phyloP scores from a whole-genome alignment of 1,140 invertebrate species.

The Aphis gossypii region DNA sequence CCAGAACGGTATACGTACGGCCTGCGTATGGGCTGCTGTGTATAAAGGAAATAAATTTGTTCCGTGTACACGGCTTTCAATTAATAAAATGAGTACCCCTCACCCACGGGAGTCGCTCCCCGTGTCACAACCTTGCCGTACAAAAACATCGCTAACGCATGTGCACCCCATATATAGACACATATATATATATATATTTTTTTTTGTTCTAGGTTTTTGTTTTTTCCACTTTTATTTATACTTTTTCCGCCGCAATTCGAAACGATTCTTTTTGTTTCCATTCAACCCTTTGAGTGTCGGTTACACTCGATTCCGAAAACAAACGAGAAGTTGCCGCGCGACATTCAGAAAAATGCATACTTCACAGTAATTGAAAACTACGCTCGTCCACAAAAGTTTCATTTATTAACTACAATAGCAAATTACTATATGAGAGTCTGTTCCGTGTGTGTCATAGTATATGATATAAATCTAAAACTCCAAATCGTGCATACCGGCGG shows the following conservation, averaged over 20 bases:
- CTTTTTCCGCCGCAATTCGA: not conserved
- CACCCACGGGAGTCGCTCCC: no score
- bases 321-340: not conserved
- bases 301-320: not conserved
- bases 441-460: rapidly evolving
- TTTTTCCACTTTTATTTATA: conserved; percentile 20
- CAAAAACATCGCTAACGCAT: conserved; percentile 19
- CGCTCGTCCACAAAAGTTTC: not conserved
- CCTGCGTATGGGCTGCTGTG: not conserved
- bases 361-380: conserved; percentile 19
- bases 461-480: not conserved
- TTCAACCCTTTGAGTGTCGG: conserved; percentile 40
- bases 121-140: not conserved
- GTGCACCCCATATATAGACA: no score
- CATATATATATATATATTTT: not conserved
- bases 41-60: conserved; percentile 57
- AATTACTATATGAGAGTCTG: not conserved
- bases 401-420: not conserved
- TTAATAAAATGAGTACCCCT: conserved; percentile 54
- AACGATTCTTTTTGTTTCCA: conserved; percentile 18
- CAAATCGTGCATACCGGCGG: not conserved
- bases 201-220: not conserved
- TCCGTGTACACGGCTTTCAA: conserved; percentile 49
- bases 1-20: not conserved
- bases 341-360: not conserved